Evolutionary conservation across 1,140 invertebrate genomes (phyloP).

Genomic region (Tetragonula clypearis): DNA sequence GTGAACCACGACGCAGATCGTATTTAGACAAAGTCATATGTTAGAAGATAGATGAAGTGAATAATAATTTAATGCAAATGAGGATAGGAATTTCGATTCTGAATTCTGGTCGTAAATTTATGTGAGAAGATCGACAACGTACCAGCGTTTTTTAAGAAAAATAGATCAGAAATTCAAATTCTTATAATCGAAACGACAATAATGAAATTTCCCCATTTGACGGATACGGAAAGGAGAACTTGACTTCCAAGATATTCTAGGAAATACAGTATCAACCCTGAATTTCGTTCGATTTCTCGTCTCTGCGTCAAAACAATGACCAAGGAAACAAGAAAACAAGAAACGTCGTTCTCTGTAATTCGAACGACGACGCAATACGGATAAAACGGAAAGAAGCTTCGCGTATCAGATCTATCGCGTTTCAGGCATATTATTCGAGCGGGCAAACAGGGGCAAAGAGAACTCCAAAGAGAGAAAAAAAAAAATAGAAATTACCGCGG

Average conservation of each 20-base stretch:
- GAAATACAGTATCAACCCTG: neutral
- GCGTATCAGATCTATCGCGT: neutral
- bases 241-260: neutral
- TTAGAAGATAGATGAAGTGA: too few relatives aligned
- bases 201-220: too few relatives aligned
- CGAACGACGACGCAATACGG: neutral
- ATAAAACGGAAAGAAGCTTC: neutral
- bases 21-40: too few relatives aligned
- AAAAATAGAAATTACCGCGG: constrained; percentile 53
- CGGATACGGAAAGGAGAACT: neutral
- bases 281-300: neutral
- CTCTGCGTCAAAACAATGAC: neutral
- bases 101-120: too few relatives aligned
- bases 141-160: too few relatives aligned
- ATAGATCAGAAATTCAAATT: too few relatives aligned
- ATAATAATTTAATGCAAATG: too few relatives aligned
- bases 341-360: neutral
- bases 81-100: too few relatives aligned
- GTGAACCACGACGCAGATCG: too few relatives aligned
- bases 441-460: neutral
- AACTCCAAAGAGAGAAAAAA: neutral
- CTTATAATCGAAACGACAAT: too few relatives aligned
- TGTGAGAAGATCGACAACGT: too few relatives aligned
- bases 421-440: neutral
- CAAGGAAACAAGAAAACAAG: too few relatives aligned